Evolutionary conservation across 2,888 invertebrate genomes (phyloP), one percentile per base, ranked within the genome.

Genomic region (Drosophila anceps): DNA sequence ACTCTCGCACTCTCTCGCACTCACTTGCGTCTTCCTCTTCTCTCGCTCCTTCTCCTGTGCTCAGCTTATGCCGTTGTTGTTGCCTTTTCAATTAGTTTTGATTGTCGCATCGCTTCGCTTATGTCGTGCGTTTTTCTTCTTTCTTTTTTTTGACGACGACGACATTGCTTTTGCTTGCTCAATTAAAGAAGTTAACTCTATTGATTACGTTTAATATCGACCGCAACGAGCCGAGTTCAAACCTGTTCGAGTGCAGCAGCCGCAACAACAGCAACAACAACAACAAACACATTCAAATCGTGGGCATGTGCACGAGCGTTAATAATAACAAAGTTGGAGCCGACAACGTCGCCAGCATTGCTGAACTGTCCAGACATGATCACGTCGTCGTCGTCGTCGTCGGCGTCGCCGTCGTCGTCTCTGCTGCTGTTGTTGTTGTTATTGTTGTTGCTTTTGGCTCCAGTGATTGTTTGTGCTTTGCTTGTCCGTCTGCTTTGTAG

Each of bases 121-220:
- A 67, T 54, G 78, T 73, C 46, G 78, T 70, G 66, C 69, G 65
- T 73, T 54, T 48, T 62, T 53, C 50, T 1, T 43, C 20, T 12
- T 13, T 20, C 3, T 3, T 13, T 24, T 44, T 13, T 8, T 27
- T 24, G 24, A 24, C 24, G 3, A 8, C 24, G 20, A 44, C 44
- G 24, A 68, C 61, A 65, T 37, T 35, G 37, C 53, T 27, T 20
- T 55, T 65, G 60, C 73, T 76, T 76, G 78, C 84, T 83, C 88
- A 88, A 87, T 85, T 88, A 83, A 88, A 85, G 83, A 85, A 88
- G 76, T 85, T 82, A 76, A 83, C 85, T 82, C 83, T 83, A 85
- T 83, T 88, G 83, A 88, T 85, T 88, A 85, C 88, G 84, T 88
- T 86, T 76, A 85, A 85, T 88, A 78, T 83, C 79, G 79, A 74